A percentile compares a stretch with the other conserved stretches of the same genome.
Evolutionary conservation across 2,888 invertebrate species (phyloP).

Genomic region (Omphaloscelis lunosa): DNA sequence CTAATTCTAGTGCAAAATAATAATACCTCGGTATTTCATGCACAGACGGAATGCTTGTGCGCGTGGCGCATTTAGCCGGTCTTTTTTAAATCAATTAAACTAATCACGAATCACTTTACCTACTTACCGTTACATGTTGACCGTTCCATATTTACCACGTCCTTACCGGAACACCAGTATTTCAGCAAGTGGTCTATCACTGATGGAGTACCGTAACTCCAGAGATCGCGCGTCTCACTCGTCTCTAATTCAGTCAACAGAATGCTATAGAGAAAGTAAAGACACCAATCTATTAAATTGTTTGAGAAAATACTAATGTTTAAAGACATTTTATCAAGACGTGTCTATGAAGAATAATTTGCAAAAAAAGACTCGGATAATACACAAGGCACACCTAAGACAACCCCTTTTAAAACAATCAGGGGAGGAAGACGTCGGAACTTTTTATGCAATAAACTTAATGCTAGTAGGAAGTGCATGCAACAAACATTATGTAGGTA

Average conservation of each 20-base stretch:
- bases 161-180: slow-evolving; percentile 20
- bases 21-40: neutral
- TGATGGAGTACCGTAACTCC: slow-evolving; percentile 27
- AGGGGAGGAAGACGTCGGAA: neutral
- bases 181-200: slow-evolving; percentile 24
- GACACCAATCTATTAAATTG: neutral
- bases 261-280: slow-evolving; percentile 9
- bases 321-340: no score
- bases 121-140: slow-evolving; percentile 35
- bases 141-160: slow-evolving; percentile 8
- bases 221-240: slow-evolving; percentile 1
- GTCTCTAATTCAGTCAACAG: slow-evolving; percentile 13
- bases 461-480: neutral
- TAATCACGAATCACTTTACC: neutral
- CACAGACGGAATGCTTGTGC: neutral
- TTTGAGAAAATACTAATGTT: neutral
- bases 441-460: neutral
- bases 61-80: neutral
- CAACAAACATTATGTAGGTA: neutral
- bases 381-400: neutral
- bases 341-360: no score
- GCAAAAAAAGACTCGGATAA: neutral
- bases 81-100: neutral
- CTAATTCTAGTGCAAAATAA: neutral
- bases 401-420: neutral